Base-by-base conservation (phyloP, 2,113 vertebrate species). In the Nibea albiflora region DNA sequence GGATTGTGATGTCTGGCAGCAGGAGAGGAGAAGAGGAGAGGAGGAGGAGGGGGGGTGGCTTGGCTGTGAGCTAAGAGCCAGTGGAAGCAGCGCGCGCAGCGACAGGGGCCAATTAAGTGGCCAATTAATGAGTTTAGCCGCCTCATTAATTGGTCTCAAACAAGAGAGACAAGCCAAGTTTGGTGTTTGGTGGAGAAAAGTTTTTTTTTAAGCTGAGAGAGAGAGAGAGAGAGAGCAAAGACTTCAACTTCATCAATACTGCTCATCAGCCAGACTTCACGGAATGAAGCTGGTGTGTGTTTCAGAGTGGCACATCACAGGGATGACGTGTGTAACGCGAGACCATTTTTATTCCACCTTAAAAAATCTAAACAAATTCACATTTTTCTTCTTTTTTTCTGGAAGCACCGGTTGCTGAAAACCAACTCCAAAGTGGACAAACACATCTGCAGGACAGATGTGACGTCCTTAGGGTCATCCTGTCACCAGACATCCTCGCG, bases 41-140 rank as follows among this genome's bases (percentile, higher is more conserved):
- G 4, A n/a, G 50, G 31, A 35, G 31, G 31, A 35, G 31, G 49
- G 61, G 5, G 24, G 57, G 50, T 28, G 49, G 39, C n/a, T 24
- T 6, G 65, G 68, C 20, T 64, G 67, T 12, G 69, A n/a, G 72
- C 39, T 69, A 50, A 70, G 11, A 67, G 67, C 63, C 85, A 31
- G 64, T 28, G 57, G 78, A 75, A 26, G 78, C 74, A 49, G 68
- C 65, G 76, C 58, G 78, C 81, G 57, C 73, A 10, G 57, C 16
- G 10, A n/a, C 69, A 22, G 69, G 63, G 58, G 76, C 86, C 89
- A 92, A 93, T 93, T 92, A 92, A 64, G 85, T 6, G 65, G 77
- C 88, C 92, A 94, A 94, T 95, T 94, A 94, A 85, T 35, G 89
- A 87, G 80, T 92, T 94, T 88, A 83, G 17, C 71, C 81, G 87